These are phyloP conservation scores for Martes martes DNA, from an alignment of 2,113 vertebrate species.

Conservation along the genomic window DNA sequence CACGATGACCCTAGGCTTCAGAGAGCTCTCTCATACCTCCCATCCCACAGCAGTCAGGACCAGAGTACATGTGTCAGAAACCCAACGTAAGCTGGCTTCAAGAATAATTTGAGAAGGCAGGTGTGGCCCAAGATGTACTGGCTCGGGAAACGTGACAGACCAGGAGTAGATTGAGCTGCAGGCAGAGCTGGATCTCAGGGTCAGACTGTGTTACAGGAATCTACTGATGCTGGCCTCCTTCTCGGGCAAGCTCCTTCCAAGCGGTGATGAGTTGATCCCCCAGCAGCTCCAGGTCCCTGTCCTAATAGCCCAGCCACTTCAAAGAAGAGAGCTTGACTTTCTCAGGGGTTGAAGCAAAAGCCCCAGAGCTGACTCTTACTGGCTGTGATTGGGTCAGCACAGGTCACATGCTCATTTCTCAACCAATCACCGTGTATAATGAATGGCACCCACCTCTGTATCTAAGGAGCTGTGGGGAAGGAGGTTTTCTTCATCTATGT, in stretches of 20 bases:
- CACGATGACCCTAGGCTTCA: neutral
- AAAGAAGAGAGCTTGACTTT: neutral
- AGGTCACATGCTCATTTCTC: neutral
- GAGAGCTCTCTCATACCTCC: neutral
- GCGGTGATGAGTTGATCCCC: neutral
- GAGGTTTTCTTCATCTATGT: neutral
- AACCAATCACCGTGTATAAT: rapidly evolving
- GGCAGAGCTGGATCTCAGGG: neutral
- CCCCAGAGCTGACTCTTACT: neutral
- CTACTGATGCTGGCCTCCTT: neutral
- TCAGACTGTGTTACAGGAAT: neutral
- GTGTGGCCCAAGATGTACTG: neutral
- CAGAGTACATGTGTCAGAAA: neutral
- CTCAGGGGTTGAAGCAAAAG: neutral
- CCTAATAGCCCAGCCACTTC: neutral
- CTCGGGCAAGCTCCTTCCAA: neutral
- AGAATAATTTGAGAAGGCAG: neutral
- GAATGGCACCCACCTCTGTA: neutral
- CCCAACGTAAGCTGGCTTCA: neutral
- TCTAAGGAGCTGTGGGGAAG: neutral
- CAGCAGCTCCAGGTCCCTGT: neutral
- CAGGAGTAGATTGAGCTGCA: neutral
- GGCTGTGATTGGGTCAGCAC: neutral
- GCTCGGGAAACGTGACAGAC: neutral
- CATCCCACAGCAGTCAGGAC: neutral